Conservation (phyloP, 2,888 invertebrate species). For the Serrognathus titanus region DNA sequence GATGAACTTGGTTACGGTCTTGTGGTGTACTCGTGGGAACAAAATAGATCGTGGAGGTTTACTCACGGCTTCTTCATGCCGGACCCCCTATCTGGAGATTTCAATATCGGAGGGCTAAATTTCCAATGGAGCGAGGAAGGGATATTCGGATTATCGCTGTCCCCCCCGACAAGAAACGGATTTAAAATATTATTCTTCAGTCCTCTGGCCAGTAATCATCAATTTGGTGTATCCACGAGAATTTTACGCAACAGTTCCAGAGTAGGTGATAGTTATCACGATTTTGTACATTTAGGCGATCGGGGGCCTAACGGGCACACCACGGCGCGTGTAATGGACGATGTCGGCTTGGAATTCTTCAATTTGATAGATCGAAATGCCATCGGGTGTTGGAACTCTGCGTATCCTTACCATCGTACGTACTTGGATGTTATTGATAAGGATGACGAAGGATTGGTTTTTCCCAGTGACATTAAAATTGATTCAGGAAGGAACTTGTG, state of each 20-base stretch:
- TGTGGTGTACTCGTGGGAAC: constrained; percentile 73
- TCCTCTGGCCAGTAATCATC: constrained; percentile 72
- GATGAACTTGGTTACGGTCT: constrained; percentile 81
- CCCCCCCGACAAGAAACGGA: constrained; percentile 64
- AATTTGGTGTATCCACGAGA: constrained; percentile 75
- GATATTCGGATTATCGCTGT: constrained; percentile 68
- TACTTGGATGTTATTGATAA: constrained; percentile 69
- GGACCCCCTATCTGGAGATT: constrained; percentile 75
- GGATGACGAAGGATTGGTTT: constrained; percentile 72
- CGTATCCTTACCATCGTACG: constrained; percentile 60
- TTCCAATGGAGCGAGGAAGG: constrained; percentile 85
- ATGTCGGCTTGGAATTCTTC: constrained; percentile 71
- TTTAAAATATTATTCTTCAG: constrained; percentile 73
- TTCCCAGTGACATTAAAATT: constrained; percentile 77
- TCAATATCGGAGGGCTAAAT: constrained; percentile 74
- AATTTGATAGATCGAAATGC: constrained; percentile 78
- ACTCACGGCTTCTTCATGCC: constrained; percentile 77
- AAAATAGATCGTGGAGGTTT: constrained; percentile 76
- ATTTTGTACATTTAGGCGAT: constrained; percentile 64
- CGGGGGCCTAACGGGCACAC: constrained; percentile 68
- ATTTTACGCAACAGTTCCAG: constrained; percentile 67
- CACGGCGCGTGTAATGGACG: constrained; percentile 69
- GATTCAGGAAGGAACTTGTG: constrained; percentile 68
- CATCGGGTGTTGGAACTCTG: constrained; percentile 78
- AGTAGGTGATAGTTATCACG: constrained; percentile 66